Evolutionary conservation across 1,140 invertebrate species (phyloP), one percentile per base, ranked within the genome.

Genomic region (Drosophila trapezifrons): DNA sequence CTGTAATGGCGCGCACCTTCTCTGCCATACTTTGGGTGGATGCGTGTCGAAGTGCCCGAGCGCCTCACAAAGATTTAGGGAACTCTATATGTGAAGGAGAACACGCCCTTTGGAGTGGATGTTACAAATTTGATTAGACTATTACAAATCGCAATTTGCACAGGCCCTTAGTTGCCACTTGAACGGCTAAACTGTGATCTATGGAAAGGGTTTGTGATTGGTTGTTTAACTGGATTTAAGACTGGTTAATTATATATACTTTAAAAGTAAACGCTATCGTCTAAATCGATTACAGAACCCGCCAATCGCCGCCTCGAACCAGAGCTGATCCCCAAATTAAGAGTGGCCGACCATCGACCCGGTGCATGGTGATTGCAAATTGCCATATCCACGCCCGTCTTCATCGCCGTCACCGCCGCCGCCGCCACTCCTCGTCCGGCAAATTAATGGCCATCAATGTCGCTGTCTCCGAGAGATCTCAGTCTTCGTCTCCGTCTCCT

Each of bases 1-100:
- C 60, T 22, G 58, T 72, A 72, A 72, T 72, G 69, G 69, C 65
- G 69, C 52, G 69, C 69, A 72, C 75, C 78, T 66, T 70, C 46
- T 32, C 37, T 77, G 80, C 62, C 38, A 76, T 66, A 59, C 29
- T 77, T 85, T 58, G 78, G 78, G 81, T 66, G 81, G 60, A 57
- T 62, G 62, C 81, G 76, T 83, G 43, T 66, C 80, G 52, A 84
- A 84, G 35, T 49, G 38, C 20, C n/a, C 15, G 56, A 79, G 76
- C 59, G 71, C 79, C 74, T 60, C 15, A 18, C 27, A n/a, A 22
- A 7, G 20, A 2, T 54, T 60, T 60, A 54, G 7, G 27, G 6
- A 32, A 12, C 12, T 7, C 2, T 15, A 4, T n/a, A 12, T 4
- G 17, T 22, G 32, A 4, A n/a, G n/a, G 22, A 15, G 20, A 10